A percentile compares a stretch with the other conserved stretches of the same genome.
Evolutionary conservation across 2,888 invertebrate species (phyloP).

Genomic region (Torymus aiolomorphi): DNA sequence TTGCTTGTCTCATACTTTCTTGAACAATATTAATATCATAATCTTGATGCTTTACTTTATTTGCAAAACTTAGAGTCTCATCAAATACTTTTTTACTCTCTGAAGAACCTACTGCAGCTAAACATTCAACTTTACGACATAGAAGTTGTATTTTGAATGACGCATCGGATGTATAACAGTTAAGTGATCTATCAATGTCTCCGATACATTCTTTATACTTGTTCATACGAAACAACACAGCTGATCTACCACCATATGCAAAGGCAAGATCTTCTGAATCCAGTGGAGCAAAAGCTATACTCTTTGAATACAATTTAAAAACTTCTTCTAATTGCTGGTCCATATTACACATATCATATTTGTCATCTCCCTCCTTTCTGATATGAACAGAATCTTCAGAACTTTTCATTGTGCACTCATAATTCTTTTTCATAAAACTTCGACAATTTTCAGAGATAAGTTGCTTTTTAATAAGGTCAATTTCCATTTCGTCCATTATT

Average conservation of each 20-base stretch:
- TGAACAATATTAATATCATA: not conserved
- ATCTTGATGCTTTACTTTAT: not conserved
- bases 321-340: not conserved
- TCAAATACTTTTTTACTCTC: slow-evolving; percentile 22
- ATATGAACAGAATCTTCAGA: not conserved
- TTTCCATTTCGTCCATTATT: slow-evolving; percentile 16
- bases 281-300: slow-evolving; percentile 80
- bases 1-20: not conserved
- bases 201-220: slow-evolving; percentile 81
- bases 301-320: slow-evolving; percentile 74
- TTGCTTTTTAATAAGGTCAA: slow-evolving; percentile 6
- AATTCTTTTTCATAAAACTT: slow-evolving; percentile 4
- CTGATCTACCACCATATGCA: slow-evolving; percentile 86
- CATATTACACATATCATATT: not conserved
- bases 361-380: slow-evolving; percentile 18
- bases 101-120: slow-evolving; percentile 60
- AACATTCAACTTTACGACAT: slow-evolving; percentile 79
- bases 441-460: not conserved
- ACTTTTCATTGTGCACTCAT: slow-evolving; percentile 27
- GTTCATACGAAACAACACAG: slow-evolving; percentile 81
- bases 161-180: slow-evolving; percentile 79
- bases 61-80: not conserved
- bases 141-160: slow-evolving; percentile 79
- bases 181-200: slow-evolving; percentile 82
- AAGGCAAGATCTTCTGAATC: slow-evolving; percentile 80